Conservation (phyloP, 2,797 vertebrate species). For the Nannoperca obscura region DNA sequence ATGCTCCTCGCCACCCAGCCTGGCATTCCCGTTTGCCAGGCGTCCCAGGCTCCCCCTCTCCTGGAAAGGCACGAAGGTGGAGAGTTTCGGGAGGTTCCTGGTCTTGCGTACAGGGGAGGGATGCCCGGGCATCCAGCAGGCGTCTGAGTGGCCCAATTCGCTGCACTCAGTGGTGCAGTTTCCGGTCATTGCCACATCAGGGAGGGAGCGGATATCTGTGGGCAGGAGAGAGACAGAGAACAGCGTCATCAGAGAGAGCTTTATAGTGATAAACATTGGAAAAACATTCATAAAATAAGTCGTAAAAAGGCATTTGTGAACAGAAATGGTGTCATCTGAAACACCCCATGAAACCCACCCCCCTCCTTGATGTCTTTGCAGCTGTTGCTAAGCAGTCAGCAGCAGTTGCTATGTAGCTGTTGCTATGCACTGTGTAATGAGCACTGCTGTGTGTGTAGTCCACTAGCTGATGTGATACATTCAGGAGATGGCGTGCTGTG, state of each 20-base stretch:
- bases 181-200: constrained; percentile 99
- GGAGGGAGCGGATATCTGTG: constrained; percentile 96
- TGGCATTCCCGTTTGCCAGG: constrained; percentile 94
- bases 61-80: constrained; percentile 99
- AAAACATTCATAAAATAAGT: constrained; percentile 39
- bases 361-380: constrained; percentile 79
- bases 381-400: constrained; percentile 86
- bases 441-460: constrained; percentile 70
- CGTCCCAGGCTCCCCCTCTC: constrained; percentile 98
- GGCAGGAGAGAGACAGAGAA: constrained; percentile 46
- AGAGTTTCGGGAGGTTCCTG: constrained; percentile 98
- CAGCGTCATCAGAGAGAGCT: constrained; percentile 47
- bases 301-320: constrained; percentile 70
- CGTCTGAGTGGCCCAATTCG: constrained; percentile 97
- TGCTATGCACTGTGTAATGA: constrained; percentile 84
- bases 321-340: constrained; percentile 77
- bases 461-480: constrained; percentile 76
- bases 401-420: constrained; percentile 87
- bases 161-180: constrained; percentile 99
- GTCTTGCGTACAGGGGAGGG: constrained; percentile 96
- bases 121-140: constrained; percentile 99
- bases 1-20: constrained; percentile 93
- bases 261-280: constrained; percentile 37
- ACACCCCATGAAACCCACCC: constrained; percentile 68
- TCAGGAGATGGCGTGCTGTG: constrained; percentile 70